Conservation (phyloP, 1,140 invertebrate species). For the Drosophila pachea region DNA sequence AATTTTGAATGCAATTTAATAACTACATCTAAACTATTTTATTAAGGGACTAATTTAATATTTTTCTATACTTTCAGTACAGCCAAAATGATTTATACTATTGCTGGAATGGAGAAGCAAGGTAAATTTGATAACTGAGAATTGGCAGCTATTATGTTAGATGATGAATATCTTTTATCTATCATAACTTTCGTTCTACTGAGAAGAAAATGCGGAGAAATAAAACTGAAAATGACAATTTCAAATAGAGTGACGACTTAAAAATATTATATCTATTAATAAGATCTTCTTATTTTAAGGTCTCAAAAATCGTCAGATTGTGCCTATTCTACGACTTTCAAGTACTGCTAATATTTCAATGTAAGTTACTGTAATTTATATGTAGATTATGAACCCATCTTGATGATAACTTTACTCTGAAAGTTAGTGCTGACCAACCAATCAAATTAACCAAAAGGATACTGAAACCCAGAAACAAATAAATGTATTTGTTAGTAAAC, state of each 20-base stretch:
- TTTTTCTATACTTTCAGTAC: neutral
- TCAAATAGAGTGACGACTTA: no score
- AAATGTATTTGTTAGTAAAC: no score
- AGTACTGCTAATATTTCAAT: neutral
- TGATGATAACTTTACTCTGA: constrained; percentile 53
- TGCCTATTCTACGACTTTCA: no score
- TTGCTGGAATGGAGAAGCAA: neutral
- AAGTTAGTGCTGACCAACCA: constrained; percentile 50
- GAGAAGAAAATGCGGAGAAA: constrained; percentile 66
- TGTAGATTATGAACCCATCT: neutral
- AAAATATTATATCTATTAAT: no score
- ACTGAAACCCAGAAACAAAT: constrained; percentile 24
- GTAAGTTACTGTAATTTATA: neutral
- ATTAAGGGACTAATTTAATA: neutral
- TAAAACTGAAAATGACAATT: constrained; percentile 35
- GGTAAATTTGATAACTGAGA: constrained; percentile 20
- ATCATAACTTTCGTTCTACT: constrained; percentile 75
- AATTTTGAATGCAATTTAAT: constrained; percentile 10
- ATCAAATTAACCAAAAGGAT: constrained; percentile 59
- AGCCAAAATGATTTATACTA: neutral
- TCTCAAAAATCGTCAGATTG: no score
- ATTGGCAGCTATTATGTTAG: constrained; percentile 9
- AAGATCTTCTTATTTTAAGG: no score
- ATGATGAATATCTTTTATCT: constrained; percentile 67
- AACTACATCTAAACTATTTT: neutral